These are phyloP conservation scores for Megamerina dolium DNA, from an alignment of 2,888 invertebrate species.

Conservation along the genomic window DNA sequence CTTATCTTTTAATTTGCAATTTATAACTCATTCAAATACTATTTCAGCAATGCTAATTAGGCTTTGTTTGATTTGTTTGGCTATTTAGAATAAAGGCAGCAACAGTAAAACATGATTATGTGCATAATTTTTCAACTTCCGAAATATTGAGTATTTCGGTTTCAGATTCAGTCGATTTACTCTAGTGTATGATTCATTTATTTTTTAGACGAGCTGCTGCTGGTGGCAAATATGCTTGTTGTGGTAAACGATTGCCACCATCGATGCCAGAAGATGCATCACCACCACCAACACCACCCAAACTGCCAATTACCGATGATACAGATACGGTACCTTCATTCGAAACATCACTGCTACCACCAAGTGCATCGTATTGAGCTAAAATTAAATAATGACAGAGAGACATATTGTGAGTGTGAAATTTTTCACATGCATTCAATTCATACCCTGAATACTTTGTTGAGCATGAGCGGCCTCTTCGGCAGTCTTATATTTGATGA, in stretches of 20 bases:
- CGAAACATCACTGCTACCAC: conserved; percentile 33
- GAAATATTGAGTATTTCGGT: too few species aligned
- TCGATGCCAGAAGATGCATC: neutral
- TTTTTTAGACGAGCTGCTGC: too few species aligned
- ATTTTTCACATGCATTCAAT: neutral
- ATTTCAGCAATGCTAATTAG: too few species aligned
- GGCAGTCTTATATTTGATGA: conserved; percentile 47
- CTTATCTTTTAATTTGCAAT: too few species aligned
- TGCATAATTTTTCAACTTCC: too few species aligned
- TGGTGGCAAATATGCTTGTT: conserved; percentile 33
- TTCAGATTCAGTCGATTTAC: too few species aligned
- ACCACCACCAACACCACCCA: conserved; percentile 24
- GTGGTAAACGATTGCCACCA: too few species aligned
- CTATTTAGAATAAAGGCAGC: too few species aligned
- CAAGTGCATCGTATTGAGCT: conserved; percentile 44
- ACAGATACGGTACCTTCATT: conserved; percentile 39
- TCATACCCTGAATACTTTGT: conserved; percentile 41
- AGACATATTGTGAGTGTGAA: neutral
- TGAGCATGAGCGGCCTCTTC: conserved; percentile 45
- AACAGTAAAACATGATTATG: too few species aligned
- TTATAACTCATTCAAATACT: too few species aligned
- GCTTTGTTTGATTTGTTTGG: too few species aligned
- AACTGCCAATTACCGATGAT: conserved; percentile 38
- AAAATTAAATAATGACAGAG: neutral
- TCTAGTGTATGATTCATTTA: too few species aligned